phyloP scores from a whole-genome alignment of 2,888 invertebrate species.

The Volucella bombylans region DNA sequence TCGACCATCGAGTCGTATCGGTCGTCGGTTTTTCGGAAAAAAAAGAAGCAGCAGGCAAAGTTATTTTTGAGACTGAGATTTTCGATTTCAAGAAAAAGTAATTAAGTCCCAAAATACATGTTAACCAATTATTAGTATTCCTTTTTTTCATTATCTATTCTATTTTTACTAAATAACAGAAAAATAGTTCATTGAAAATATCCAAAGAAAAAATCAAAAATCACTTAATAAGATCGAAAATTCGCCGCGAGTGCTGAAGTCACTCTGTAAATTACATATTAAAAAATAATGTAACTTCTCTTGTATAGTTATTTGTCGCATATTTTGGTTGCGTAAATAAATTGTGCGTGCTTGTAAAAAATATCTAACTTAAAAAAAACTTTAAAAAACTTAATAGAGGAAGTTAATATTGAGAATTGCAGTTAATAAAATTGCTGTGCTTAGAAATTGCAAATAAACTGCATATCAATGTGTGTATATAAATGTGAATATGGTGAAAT shows the following conservation, averaged over 20 bases:
- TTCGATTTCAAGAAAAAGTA: constrained; percentile 44
- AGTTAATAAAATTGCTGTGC: constrained; percentile 6
- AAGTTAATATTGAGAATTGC: not conserved
- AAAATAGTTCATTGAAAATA: not conserved
- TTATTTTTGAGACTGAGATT: constrained; percentile 49
- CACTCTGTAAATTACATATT: not conserved
- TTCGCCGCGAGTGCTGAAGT: constrained; percentile 36
- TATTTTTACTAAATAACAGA: not conserved
- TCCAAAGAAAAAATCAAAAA: not conserved
- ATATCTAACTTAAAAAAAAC: not conserved
- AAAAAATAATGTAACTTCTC: too few species aligned
- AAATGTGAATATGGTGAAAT: constrained; percentile 21
- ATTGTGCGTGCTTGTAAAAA: too few species aligned
- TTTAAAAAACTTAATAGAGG: constrained; percentile 5
- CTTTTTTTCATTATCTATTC: not conserved
- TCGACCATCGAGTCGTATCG: constrained; percentile 74
- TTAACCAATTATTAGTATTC: not conserved
- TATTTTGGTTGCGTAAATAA: too few species aligned
- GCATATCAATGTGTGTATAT: constrained; percentile 23
- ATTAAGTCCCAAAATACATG: not conserved
- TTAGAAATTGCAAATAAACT: not conserved
- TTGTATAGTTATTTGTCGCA: too few species aligned
- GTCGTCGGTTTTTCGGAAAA: constrained; percentile 71
- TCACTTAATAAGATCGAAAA: not conserved
- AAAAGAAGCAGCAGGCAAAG: constrained; percentile 56